Conservation (phyloP, 2,888 invertebrate species). For the Zeuzera pyrina region DNA sequence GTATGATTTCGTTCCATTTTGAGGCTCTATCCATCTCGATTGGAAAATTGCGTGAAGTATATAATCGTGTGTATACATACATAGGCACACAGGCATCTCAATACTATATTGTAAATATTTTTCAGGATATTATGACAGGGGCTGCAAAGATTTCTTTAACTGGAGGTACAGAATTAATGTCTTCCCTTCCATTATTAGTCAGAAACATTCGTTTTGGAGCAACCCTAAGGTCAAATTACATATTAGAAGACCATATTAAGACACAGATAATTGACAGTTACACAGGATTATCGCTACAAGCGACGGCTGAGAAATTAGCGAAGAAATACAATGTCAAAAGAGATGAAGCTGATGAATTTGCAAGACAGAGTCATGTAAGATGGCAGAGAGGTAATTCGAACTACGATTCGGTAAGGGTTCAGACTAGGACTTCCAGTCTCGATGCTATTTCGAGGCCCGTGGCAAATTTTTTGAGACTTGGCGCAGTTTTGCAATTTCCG, state of each 20-base stretch:
- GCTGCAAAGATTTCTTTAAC: constrained; percentile 87
- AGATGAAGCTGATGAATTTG: constrained; percentile 86
- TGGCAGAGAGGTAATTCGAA: constrained; percentile 90
- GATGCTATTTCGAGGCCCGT: too few relatives aligned
- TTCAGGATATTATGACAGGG: constrained; percentile 86
- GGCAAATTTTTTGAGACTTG: too few relatives aligned
- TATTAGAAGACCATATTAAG: constrained; percentile 81
- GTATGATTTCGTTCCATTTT: too few relatives aligned
- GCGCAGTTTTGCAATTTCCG: too few relatives aligned
- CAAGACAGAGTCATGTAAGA: constrained; percentile 83
- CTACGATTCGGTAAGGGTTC: too few relatives aligned
- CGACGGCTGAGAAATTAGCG: constrained; percentile 91
- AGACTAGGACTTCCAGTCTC: too few relatives aligned
- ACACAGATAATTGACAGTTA: constrained; percentile 78
- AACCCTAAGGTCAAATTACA: constrained; percentile 80
- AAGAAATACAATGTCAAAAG: constrained; percentile 80
- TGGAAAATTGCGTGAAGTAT: too few relatives aligned
- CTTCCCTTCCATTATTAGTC: constrained; percentile 86
- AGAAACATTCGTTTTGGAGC: constrained; percentile 92
- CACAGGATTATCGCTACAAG: constrained; percentile 89
- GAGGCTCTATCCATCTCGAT: too few relatives aligned
- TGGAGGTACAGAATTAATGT: constrained; percentile 97
- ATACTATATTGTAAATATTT: too few relatives aligned
- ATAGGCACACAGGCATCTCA: too few relatives aligned
- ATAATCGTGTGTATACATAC: too few relatives aligned